These are phyloP conservation scores for Phalacrocorax carbo DNA, from an alignment of 2,113 vertebrate species.

Conservation along the genomic window DNA sequence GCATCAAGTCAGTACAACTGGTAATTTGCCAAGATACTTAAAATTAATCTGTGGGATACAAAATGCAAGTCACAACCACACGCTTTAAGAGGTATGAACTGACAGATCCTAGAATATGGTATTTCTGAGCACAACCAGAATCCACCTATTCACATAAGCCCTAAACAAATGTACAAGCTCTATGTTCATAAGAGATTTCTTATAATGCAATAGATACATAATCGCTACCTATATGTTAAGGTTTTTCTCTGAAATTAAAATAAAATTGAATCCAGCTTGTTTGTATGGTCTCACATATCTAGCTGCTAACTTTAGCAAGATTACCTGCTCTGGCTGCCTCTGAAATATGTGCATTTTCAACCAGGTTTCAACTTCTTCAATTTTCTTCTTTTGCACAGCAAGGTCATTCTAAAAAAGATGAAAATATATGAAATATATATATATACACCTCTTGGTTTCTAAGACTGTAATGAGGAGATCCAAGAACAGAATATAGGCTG, in stretches of 20 bases:
- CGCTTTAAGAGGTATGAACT: neutral
- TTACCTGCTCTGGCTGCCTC: slow-evolving; percentile 77
- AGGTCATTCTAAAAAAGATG: slow-evolving; percentile 78
- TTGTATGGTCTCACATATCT: neutral
- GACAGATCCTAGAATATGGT: neutral
- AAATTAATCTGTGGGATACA: neutral
- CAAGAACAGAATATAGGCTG: neutral
- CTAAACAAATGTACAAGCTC: neutral
- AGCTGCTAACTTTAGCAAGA: neutral
- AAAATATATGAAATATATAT: neutral
- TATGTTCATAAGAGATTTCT: neutral
- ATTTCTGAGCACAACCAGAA: neutral
- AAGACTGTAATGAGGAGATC: neutral
- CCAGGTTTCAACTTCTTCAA: slow-evolving; percentile 94
- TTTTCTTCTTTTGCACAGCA: slow-evolving; percentile 95
- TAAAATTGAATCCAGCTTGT: neutral
- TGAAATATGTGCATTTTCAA: slow-evolving; percentile 75
- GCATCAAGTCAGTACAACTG: neutral
- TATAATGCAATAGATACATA: neutral
- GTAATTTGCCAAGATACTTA: neutral
- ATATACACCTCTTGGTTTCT: neutral
- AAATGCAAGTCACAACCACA: neutral
- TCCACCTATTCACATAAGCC: neutral
- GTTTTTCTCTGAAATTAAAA: neutral
- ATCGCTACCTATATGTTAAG: neutral